Conservation (phyloP, 2,113 vertebrate genomes). For the Tragelaphus imberbis region DNA sequence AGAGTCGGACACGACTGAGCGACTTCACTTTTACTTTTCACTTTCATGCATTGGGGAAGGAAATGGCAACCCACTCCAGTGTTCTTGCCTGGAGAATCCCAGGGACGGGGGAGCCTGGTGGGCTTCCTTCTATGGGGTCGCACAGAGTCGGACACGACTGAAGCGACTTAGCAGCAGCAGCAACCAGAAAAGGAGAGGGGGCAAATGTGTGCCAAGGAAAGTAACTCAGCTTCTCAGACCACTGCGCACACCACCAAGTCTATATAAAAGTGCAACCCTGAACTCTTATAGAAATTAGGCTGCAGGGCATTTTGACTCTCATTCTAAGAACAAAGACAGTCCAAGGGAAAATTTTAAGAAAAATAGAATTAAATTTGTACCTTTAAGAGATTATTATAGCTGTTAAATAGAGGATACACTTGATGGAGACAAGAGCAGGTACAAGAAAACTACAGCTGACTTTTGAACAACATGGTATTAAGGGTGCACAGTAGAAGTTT, state of each 20-base stretch:
- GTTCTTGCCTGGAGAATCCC: too few relatives aligned
- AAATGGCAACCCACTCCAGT: too few relatives aligned
- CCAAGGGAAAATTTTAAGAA: not conserved
- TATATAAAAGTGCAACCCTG: not conserved
- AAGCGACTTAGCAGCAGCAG: too few relatives aligned
- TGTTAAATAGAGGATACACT: not conserved
- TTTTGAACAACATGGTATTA: not conserved
- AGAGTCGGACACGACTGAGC: too few relatives aligned
- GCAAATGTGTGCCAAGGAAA: not conserved
- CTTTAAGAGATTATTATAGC: not conserved
- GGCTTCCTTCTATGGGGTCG: too few relatives aligned
- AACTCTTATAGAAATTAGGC: not conserved
- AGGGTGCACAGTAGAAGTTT: not conserved
- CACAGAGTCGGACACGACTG: too few relatives aligned
- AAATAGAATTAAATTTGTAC: not conserved
- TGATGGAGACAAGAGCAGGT: not conserved
- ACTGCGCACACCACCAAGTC: not conserved
- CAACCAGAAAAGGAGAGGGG: not conserved
- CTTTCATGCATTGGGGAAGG: too few relatives aligned
- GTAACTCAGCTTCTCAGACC: not conserved
- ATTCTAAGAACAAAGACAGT: not conserved
- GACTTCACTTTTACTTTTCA: too few relatives aligned
- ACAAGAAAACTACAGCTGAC: not conserved
- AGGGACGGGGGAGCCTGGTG: too few relatives aligned
- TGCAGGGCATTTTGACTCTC: not conserved